Conservation (phyloP, 2,888 invertebrate species). For the Plagiodera versicolora region DNA sequence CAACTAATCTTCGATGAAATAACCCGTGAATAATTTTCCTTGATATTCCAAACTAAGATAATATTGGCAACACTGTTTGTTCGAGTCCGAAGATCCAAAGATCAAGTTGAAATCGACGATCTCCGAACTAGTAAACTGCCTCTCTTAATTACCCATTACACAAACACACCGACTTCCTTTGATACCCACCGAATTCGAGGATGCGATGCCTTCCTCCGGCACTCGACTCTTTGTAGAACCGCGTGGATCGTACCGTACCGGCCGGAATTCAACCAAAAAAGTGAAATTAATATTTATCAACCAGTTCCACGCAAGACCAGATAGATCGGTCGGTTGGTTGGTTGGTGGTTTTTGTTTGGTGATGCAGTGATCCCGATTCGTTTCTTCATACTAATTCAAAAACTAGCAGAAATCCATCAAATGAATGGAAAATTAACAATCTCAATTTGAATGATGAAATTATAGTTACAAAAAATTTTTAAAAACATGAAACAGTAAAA, state of each 20-base stretch:
- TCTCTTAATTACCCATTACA: conserved; percentile 46
- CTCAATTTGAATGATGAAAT: too few relatives aligned
- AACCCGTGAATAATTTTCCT: too few relatives aligned
- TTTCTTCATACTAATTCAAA: background rate
- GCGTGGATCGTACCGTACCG: conserved; percentile 14
- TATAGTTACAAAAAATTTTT: too few relatives aligned
- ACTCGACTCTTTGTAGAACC: conserved; percentile 19
- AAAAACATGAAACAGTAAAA: too few relatives aligned
- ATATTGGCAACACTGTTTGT: background rate
- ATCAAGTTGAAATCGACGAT: conserved; percentile 20
- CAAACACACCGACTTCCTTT: conserved; percentile 42
- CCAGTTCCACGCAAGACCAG: background rate
- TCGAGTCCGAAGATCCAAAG: background rate
- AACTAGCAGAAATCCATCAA: too few relatives aligned
- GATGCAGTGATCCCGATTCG: too few relatives aligned
- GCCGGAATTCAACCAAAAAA: conserved; percentile 12
- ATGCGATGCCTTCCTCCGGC: conserved; percentile 25
- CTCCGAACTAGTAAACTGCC: conserved; percentile 39
- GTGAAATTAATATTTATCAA: conserved; percentile 11
- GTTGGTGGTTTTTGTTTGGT: background rate
- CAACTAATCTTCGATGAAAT: too few relatives aligned
- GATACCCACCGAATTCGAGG: conserved; percentile 38
- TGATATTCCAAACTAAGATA: background rate
- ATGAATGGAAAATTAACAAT: too few relatives aligned
- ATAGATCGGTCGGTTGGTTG: background rate